Conservation (phyloP, 2,797 vertebrate genomes). For the Neoniphon sammara region DNA sequence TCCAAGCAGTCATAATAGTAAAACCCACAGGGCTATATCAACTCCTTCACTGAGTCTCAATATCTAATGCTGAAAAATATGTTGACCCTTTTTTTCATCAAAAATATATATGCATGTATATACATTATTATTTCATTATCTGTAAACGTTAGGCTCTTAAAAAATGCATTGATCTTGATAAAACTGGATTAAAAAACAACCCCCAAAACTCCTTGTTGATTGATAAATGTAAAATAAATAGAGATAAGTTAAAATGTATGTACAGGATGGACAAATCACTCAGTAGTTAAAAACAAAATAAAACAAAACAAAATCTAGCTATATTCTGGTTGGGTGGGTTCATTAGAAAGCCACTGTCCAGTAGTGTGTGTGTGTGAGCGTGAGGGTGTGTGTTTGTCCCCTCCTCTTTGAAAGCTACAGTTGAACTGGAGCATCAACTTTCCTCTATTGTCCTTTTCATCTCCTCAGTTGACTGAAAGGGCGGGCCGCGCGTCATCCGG, state of each 20-base stretch:
- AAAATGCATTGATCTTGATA: constrained; percentile 53
- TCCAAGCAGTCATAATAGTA: constrained; percentile 20
- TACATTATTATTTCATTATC: constrained; percentile 54
- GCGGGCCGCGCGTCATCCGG: not conserved
- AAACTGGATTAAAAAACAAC: constrained; percentile 51
- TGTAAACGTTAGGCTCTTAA: constrained; percentile 68
- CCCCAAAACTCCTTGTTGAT: constrained; percentile 24
- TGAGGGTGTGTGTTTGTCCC: not conserved
- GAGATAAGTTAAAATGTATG: constrained; percentile 75
- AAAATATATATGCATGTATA: constrained; percentile 66
- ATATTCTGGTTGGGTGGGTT: not conserved
- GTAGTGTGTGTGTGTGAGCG: not conserved
- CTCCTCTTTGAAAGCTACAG: not conserved
- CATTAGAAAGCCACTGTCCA: not conserved
- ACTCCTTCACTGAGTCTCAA: constrained; percentile 7
- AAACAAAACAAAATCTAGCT: not conserved
- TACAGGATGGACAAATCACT: constrained; percentile 64
- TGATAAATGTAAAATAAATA: constrained; percentile 80
- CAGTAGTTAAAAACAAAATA: constrained; percentile 65
- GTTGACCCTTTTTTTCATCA: constrained; percentile 44
- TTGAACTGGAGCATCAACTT: not conserved
- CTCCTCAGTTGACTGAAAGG: constrained; percentile 2
- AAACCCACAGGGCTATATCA: constrained; percentile 21
- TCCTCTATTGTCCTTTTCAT: not conserved
- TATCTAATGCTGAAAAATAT: constrained; percentile 58